phyloP scores from a whole-genome alignment of 30 jellyfish, hydroid and myxozoan genomes.

The Nemopilema nomurai region DNA sequence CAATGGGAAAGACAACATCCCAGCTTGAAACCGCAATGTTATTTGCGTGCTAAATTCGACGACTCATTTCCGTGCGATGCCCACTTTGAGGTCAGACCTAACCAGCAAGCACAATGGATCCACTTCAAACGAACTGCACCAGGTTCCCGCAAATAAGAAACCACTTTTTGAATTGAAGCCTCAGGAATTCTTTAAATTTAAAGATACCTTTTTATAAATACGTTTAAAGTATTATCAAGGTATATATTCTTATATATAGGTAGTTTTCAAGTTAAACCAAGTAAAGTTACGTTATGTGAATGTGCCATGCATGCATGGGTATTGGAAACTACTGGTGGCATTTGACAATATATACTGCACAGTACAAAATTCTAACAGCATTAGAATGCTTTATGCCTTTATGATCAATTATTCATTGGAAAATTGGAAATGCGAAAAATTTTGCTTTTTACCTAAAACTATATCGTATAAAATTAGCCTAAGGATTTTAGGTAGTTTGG shows the following conservation, averaged over 20 bases:
- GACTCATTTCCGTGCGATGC: neutral
- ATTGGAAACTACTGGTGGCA: slow-evolving; percentile 1
- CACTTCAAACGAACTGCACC: too few relatives aligned
- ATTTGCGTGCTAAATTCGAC: neutral
- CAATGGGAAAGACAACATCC: neutral
- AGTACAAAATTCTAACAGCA: neutral
- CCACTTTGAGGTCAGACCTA: neutral
- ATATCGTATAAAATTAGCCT: neutral
- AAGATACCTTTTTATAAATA: too few relatives aligned
- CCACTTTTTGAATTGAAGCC: too few relatives aligned
- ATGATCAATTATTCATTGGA: slow-evolving; percentile 1
- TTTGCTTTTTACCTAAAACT: neutral
- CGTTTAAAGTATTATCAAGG: too few relatives aligned
- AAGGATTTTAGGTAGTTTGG: too few relatives aligned
- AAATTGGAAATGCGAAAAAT: neutral
- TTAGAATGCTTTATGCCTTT: slow-evolving; percentile 7
- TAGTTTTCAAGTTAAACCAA: too few relatives aligned
- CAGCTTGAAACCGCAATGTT: neutral
- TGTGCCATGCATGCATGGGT: slow-evolving; percentile 19
- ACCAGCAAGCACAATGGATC: too few relatives aligned
- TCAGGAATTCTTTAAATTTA: too few relatives aligned
- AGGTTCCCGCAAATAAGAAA: too few relatives aligned
- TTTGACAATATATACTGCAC: slow-evolving; percentile 1
- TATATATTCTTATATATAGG: too few relatives aligned
- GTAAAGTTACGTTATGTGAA: neutral